A percentile compares a stretch with the other conserved stretches of the same genome.
Conservation (phyloP, 2,888 invertebrate genomes). For the Formica aserva region DNA sequence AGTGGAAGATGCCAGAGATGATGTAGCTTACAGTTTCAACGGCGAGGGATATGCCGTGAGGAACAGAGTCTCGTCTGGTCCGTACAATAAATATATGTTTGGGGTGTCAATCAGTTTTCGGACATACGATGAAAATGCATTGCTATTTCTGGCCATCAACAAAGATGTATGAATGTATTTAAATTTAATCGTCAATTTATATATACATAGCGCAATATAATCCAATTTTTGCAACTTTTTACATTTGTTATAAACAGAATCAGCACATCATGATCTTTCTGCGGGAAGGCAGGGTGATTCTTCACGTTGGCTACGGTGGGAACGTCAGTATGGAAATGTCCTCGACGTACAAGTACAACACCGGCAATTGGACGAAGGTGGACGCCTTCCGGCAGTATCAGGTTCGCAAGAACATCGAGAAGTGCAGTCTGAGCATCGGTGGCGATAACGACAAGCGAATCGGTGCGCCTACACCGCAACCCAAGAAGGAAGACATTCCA, state of each 20-base stretch:
- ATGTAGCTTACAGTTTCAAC: slow-evolving; percentile 88
- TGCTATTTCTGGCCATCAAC: slow-evolving; percentile 94
- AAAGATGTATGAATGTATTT: slow-evolving; percentile 87
- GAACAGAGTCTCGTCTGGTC: slow-evolving; percentile 88
- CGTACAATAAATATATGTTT: slow-evolving; percentile 90
- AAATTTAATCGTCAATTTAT: not conserved
- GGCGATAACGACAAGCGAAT: slow-evolving; percentile 88
- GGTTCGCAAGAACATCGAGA: slow-evolving; percentile 86
- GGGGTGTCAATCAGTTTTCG: slow-evolving; percentile 92
- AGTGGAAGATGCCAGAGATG: slow-evolving; percentile 86
- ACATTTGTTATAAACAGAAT: slow-evolving; percentile 86
- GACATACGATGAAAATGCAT: slow-evolving; percentile 95
- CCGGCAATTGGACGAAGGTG: slow-evolving; percentile 92
- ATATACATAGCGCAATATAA: not conserved
- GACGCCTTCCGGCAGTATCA: slow-evolving; percentile 87
- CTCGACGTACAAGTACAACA: slow-evolving; percentile 92
- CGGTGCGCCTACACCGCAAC: slow-evolving; percentile 89
- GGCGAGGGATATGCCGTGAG: slow-evolving; percentile 93
- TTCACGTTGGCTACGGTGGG: slow-evolving; percentile 91
- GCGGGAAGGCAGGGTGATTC: slow-evolving; percentile 92
- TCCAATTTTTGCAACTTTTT: not conserved
- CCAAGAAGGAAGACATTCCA: slow-evolving; percentile 87
- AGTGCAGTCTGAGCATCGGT: slow-evolving; percentile 90
- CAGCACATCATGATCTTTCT: slow-evolving; percentile 93
- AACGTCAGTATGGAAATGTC: slow-evolving; percentile 89